These are phyloP conservation scores for Stomatorhinus walkeri DNA, from an alignment of 2,797 vertebrate species.

Conservation along the genomic window DNA sequence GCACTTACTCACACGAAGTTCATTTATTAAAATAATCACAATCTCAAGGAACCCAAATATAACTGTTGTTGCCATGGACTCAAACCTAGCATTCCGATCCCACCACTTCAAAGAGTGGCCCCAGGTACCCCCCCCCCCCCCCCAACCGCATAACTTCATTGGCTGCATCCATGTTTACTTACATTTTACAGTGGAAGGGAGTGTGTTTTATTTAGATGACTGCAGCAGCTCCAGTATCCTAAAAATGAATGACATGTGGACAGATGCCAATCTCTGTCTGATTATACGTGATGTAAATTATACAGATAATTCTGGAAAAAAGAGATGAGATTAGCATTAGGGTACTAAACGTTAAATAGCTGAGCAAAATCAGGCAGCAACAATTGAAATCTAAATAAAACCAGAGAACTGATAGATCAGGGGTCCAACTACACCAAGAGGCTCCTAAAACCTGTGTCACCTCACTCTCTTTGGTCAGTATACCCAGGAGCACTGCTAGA, in stretches of 20 bases:
- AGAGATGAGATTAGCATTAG: neutral
- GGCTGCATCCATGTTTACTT: neutral
- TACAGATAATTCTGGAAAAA: neutral
- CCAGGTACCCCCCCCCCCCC: no score
- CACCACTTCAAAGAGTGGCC: no score
- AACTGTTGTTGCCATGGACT: no score
- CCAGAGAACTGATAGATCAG: neutral
- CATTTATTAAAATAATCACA: no score
- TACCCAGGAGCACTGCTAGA: neutral
- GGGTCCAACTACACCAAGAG: neutral
- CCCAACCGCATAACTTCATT: neutral
- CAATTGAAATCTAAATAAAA: neutral
- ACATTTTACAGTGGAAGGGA: neutral
- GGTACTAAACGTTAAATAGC: neutral
- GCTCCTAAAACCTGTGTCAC: neutral
- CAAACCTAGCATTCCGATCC: no score
- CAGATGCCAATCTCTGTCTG: neutral
- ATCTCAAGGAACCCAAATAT: no score
- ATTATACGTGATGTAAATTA: neutral
- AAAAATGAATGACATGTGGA: neutral
- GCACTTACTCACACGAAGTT: no score
- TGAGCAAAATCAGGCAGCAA: neutral
- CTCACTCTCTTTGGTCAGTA: neutral
- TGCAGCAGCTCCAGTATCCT: neutral
- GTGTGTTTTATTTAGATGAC: neutral